Conservation (phyloP, 2,888 invertebrate genomes). For the Parascotia fuliginaria region DNA sequence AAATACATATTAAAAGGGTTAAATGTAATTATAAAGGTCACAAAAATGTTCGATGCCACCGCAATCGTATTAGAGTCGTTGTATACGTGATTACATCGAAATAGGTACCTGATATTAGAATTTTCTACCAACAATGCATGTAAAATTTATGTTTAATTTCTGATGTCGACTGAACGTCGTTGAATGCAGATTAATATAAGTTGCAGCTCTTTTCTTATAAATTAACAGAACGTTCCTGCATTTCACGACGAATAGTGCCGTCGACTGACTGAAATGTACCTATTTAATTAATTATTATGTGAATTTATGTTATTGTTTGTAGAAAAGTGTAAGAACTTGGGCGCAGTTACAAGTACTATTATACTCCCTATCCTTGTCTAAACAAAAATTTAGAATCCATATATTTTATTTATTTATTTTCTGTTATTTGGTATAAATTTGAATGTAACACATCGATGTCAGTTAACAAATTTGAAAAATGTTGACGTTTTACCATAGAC, state of each 20-base stretch:
- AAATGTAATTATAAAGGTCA: slow-evolving; percentile 1
- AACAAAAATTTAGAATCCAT: background rate
- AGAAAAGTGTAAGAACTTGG: slow-evolving; percentile 1
- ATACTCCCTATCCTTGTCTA: background rate
- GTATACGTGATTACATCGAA: slow-evolving; percentile 5
- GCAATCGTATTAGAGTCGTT: background rate
- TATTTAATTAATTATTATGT: background rate
- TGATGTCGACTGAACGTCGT: slow-evolving; percentile 1
- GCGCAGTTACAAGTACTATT: background rate
- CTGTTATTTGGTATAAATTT: background rate
- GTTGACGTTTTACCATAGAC: background rate
- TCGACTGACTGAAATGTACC: slow-evolving; percentile 4
- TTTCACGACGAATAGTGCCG: background rate
- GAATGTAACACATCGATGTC: background rate
- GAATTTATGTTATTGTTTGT: slow-evolving; percentile 5
- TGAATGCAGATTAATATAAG: background rate
- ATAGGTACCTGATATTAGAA: slow-evolving; percentile 8
- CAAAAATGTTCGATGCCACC: background rate
- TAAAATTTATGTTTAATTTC: background rate
- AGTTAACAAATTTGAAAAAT: background rate
- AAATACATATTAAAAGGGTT: slow-evolving; percentile 2
- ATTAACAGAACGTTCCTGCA: slow-evolving; percentile 5
- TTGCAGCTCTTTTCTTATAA: slow-evolving; percentile 2
- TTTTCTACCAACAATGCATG: slow-evolving; percentile 7
- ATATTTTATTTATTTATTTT: background rate